Percentiles rank a stretch among this genome's conserved stretches.
phyloP scores from a whole-genome alignment of 2,113 vertebrate species.

The Sorex fumeus region DNA sequence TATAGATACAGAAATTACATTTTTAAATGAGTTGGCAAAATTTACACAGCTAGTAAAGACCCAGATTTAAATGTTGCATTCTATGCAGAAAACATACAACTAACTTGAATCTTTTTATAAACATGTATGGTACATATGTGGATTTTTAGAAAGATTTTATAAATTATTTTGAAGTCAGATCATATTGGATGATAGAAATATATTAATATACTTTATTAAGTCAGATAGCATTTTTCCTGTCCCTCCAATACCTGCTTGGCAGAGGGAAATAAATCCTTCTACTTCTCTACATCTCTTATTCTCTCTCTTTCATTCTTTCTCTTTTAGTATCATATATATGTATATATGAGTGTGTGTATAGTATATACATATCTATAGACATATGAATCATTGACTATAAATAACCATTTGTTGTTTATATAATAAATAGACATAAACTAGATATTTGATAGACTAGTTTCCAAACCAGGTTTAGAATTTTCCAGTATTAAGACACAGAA shows the following conservation, averaged over 20 bases:
- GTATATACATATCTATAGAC: too few relatives aligned
- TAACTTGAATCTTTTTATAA: not conserved
- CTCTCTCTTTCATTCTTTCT: not conserved
- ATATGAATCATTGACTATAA: not conserved
- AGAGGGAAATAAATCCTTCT: not conserved
- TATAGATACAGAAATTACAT: conserved; percentile 15
- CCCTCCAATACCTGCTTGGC: not conserved
- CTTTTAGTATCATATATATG: not conserved
- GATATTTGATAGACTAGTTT: not conserved
- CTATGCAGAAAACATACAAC: not conserved
- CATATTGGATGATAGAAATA: not conserved
- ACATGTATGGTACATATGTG: not conserved
- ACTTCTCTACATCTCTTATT: not conserved
- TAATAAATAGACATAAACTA: not conserved
- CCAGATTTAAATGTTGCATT: not conserved
- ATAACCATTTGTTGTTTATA: not conserved
- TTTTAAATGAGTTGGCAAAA: conserved; percentile 23
- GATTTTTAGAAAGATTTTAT: not conserved
- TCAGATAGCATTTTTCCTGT: not conserved
- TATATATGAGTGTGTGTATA: too few relatives aligned
- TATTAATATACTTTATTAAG: not conserved
- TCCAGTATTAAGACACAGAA: not conserved
- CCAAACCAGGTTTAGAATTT: conserved; percentile 15
- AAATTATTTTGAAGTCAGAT: not conserved
- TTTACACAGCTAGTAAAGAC: conserved; percentile 4